Evolutionary conservation across 2,113 vertebrate genomes (phyloP).

Genomic region (Aepyceros melampus): DNA sequence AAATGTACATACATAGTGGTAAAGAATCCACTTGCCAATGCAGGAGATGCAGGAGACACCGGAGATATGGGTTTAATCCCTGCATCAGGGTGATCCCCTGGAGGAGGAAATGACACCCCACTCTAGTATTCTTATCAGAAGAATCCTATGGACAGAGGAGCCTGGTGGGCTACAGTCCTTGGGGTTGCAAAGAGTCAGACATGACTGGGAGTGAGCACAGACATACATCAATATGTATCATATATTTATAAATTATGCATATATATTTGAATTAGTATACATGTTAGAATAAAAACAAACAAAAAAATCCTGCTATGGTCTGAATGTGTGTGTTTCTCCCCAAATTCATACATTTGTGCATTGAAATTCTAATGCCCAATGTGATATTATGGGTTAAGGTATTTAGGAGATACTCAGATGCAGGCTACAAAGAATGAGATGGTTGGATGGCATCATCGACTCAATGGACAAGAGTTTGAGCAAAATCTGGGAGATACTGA

Average conservation of each 20-base stretch:
- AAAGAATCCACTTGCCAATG: background rate
- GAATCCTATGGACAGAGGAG: background rate
- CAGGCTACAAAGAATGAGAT: background rate
- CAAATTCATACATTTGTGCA: background rate
- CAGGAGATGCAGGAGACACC: background rate
- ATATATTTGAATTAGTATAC: background rate
- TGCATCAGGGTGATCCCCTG: background rate
- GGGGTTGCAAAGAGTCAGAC: accelerated
- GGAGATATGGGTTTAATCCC: background rate
- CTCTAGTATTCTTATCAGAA: background rate
- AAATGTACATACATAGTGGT: background rate
- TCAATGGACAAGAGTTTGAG: background rate
- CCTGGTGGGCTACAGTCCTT: background rate
- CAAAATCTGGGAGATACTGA: background rate
- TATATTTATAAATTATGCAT: background rate
- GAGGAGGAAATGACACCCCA: background rate
- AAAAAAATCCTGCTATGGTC: background rate
- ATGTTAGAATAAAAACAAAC: background rate
- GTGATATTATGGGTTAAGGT: too few species aligned
- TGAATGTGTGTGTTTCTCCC: background rate
- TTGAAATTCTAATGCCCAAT: background rate
- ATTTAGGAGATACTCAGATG: background rate
- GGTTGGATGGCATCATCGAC: background rate
- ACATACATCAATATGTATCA: background rate
- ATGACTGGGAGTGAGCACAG: background rate